A percentile compares a stretch with the other conserved stretches of the same genome.
Conservation (phyloP, 2,888 invertebrate species). For the Luperina nickerlii region DNA sequence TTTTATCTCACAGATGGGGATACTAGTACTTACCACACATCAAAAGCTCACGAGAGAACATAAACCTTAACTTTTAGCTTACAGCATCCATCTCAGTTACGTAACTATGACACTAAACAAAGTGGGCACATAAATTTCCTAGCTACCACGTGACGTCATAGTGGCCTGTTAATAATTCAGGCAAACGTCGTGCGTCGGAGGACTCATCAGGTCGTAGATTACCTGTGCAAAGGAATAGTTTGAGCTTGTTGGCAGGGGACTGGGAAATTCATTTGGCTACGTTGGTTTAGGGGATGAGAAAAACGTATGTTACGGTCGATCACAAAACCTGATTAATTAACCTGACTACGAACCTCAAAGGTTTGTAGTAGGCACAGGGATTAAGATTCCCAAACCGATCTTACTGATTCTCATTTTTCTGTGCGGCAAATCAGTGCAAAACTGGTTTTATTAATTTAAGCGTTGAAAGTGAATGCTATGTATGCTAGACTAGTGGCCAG, state of each 20-base stretch:
- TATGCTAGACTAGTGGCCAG: too few species aligned
- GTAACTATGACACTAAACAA: slow-evolving; percentile 52
- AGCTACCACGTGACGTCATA: slow-evolving; percentile 27
- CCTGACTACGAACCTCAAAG: background rate
- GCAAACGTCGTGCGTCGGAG: slow-evolving; percentile 17
- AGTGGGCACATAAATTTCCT: slow-evolving; percentile 31
- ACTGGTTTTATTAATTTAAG: background rate
- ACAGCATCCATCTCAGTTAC: slow-evolving; percentile 49
- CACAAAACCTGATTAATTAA: background rate
- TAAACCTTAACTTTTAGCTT: slow-evolving; percentile 40
- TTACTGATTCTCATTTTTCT: too few species aligned
- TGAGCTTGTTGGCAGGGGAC: background rate
- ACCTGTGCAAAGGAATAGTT: slow-evolving; percentile 35
- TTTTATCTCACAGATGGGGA: background rate
- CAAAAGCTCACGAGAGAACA: slow-evolving; percentile 3
- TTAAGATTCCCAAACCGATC: background rate
- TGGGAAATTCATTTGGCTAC: slow-evolving; percentile 10
- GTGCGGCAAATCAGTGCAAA: background rate
- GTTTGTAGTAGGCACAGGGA: background rate
- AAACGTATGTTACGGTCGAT: background rate
- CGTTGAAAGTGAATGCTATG: too few species aligned
- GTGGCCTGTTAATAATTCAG: slow-evolving; percentile 48
- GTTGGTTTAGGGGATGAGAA: slow-evolving; percentile 17
- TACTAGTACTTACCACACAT: background rate
- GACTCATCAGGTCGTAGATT: slow-evolving; percentile 48